phyloP scores from a whole-genome alignment of 2,113 vertebrate genomes.

The Pavo muticus region DNA sequence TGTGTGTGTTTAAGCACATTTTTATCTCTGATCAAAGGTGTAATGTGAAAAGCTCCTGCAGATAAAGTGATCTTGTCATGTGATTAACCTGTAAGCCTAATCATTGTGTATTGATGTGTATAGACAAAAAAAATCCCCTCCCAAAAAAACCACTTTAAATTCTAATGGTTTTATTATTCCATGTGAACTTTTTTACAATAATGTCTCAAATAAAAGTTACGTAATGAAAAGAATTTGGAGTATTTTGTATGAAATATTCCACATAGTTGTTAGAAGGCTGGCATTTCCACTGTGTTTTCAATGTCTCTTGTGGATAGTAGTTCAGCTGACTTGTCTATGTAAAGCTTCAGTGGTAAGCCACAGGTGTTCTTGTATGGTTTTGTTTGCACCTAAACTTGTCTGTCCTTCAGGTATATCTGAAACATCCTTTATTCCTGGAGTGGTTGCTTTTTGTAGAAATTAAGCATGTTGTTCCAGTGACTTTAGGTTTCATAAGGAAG shows the following conservation, averaged over 20 bases:
- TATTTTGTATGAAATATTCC: slow-evolving; percentile 68
- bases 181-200: slow-evolving; percentile 83
- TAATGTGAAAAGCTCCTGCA: slow-evolving; percentile 72
- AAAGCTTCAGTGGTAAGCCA: neutral
- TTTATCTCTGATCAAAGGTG: neutral
- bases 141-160: neutral
- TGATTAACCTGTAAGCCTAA: slow-evolving; percentile 76
- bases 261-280: neutral
- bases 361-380: neutral
- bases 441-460: neutral
- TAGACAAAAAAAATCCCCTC: slow-evolving; percentile 53
- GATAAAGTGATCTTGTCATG: slow-evolving; percentile 73
- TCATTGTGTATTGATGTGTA: slow-evolving; percentile 81
- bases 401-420: neutral
- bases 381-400: neutral
- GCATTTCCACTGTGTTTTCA: neutral
- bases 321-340: neutral
- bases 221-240: slow-evolving; percentile 72
- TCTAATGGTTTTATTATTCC: slow-evolving; percentile 78
- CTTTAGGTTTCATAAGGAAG: neutral
- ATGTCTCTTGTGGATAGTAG: neutral
- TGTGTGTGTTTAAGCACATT: slow-evolving; percentile 71
- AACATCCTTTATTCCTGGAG: neutral
- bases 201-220: slow-evolving; percentile 87
- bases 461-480: neutral